Base-by-base conservation (phyloP, 1,140 invertebrate species). In the Delia radicum region DNA sequence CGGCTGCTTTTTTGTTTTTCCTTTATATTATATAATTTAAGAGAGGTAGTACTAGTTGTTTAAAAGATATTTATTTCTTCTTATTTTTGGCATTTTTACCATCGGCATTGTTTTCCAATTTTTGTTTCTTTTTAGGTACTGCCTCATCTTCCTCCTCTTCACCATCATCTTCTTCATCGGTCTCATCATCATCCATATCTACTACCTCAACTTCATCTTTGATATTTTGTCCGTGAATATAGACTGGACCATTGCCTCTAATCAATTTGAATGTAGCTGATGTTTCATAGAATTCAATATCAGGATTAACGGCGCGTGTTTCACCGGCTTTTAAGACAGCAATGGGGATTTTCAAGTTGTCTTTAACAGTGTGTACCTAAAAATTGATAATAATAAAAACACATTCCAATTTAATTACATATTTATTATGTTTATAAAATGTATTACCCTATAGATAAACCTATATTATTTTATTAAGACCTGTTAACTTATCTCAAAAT, bases 251-350 rank as follows among this genome's bases (percentile, higher is more conserved):
- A 74, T 87, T 88, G 31, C 89, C 89, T 87, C 90, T 84, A 74
- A 93, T 89, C 74, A 95, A 89, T 78, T 92, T 93, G 84, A 95
- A 94, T 61, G 92, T 94, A 55, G 94, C 93, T 73, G 93, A 93
- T 74, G 93, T 92, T 87, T 95, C 94, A 8, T 93, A 94, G 86
- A 95, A 94, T 83, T 94, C 93, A 65, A 95, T 90, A 86, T 95
- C 93, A 63, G 94, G 88, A 79, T 93, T 90, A 42, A 93, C 91
- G 86, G 94, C 93, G 81, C 91, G 89, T 29, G 91, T 90, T 81
- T 93, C 92, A 7, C 93, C 94, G 74, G 91, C 91, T 87, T 94
- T 94, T 75, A 95, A 85, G 18, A 94, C 89, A 37, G 93, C 93
- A 76, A 95, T 92, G 3, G 93, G 93, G 77, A 93, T 93, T 88